Conservation (phyloP, 2,888 invertebrate species). For the Trachelus troglodyta region DNA sequence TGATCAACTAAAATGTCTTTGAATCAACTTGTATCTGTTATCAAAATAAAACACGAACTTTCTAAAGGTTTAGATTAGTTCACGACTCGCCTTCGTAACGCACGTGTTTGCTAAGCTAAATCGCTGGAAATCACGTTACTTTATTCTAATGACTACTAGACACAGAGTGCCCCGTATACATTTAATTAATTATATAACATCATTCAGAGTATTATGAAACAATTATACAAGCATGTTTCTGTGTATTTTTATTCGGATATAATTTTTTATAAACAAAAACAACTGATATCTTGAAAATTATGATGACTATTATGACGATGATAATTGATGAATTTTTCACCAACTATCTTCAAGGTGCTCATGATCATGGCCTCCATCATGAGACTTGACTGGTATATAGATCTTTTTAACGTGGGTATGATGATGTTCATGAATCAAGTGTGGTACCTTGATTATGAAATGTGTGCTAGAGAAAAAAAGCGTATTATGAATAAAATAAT, state of each 20-base stretch:
- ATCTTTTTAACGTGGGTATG: conserved; percentile 58
- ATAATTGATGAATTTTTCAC: not conserved
- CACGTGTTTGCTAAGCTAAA: too few species aligned
- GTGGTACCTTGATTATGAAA: conserved; percentile 56
- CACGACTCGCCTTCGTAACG: too few species aligned
- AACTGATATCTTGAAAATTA: too few species aligned
- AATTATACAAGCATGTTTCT: too few species aligned
- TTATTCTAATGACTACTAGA: too few species aligned
- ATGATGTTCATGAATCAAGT: conserved; percentile 52
- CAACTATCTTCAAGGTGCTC: conserved; percentile 1
- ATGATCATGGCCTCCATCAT: conserved; percentile 14
- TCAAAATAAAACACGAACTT: conserved; percentile 2
- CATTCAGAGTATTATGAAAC: too few species aligned
- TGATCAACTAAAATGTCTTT: not conserved
- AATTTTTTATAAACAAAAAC: too few species aligned
- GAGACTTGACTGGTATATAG: conserved; percentile 48
- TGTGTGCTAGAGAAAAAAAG: conserved; percentile 49
- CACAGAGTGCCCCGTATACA: too few species aligned
- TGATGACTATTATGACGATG: too few species aligned
- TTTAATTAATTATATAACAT: too few species aligned
- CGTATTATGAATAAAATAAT: not conserved
- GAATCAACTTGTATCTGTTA: not conserved
- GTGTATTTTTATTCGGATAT: too few species aligned
- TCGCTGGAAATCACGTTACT: too few species aligned
- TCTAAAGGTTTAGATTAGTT: not conserved